Percentiles rank a stretch among this genome's conserved stretches.
These are phyloP conservation scores for Chrysomela aeneicollis DNA, from an alignment of 2,888 invertebrate species.

Conservation along the genomic window DNA sequence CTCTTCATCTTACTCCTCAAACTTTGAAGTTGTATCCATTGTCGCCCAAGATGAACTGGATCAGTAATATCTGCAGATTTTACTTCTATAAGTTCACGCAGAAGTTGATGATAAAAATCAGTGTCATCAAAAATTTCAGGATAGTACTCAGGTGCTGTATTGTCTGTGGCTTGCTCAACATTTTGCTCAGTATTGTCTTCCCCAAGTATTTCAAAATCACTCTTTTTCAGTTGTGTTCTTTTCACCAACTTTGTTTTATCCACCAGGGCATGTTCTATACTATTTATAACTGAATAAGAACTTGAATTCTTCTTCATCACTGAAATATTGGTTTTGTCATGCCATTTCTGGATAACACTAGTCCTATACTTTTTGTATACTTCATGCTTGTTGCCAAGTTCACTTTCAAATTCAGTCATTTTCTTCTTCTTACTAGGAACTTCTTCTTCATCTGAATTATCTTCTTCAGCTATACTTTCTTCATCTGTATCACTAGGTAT, in stretches of 20 bases:
- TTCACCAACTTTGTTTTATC: constrained; percentile 80
- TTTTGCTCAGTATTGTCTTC: constrained; percentile 53
- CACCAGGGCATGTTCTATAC: constrained; percentile 84
- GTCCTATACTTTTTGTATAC: constrained; percentile 76
- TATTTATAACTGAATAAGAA: constrained; percentile 70
- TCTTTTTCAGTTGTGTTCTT: constrained; percentile 81
- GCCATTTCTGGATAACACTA: constrained; percentile 90
- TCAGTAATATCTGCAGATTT: constrained; percentile 86
- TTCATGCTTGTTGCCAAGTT: constrained; percentile 67
- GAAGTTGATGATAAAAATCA: constrained; percentile 94
- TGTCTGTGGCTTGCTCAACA: constrained; percentile 34
- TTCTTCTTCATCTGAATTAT: constrained; percentile 42
- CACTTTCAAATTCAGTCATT: constrained; percentile 67
- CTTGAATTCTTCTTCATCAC: constrained; percentile 70
- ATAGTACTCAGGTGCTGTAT: constrained; percentile 68
- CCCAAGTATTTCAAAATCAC: constrained; percentile 75
- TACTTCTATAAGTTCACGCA: constrained; percentile 91
- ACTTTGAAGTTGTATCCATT: constrained; percentile 92
- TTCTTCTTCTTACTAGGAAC: constrained; percentile 64
- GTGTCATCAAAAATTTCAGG: constrained; percentile 94
- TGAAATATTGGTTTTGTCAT: constrained; percentile 85
- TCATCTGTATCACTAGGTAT: constrained; percentile 69
- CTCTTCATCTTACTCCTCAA: constrained; percentile 91
- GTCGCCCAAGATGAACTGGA: constrained; percentile 84
- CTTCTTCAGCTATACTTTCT: constrained; percentile 52